These are phyloP conservation scores for Oxyura jamaicensis DNA, from an alignment of 2,113 vertebrate species.

Conservation along the genomic window DNA sequence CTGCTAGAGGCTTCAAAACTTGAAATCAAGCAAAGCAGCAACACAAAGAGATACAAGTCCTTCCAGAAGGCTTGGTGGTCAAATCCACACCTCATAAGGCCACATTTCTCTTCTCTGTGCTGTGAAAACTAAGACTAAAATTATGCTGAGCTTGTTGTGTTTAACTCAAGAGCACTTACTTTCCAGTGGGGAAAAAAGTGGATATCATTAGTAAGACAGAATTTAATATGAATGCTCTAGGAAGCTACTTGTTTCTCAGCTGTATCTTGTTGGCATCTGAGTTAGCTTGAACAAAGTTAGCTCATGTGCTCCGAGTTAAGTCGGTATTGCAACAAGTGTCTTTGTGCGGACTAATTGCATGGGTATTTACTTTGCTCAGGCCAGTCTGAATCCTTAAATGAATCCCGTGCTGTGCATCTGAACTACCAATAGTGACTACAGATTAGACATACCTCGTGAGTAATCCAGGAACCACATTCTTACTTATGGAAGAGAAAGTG, in stretches of 20 bases:
- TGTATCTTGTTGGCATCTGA: not conserved
- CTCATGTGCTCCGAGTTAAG: accelerated
- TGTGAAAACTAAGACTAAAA: not conserved
- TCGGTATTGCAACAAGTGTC: not conserved
- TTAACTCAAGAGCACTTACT: not conserved
- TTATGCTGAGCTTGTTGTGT: not conserved
- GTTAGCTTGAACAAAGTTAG: not conserved
- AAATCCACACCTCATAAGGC: not conserved
- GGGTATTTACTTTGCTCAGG: not conserved
- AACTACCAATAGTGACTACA: not conserved
- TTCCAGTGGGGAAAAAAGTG: not conserved
- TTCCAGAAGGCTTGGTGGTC: not conserved
- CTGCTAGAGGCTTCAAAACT: not conserved
- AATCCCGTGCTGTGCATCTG: not conserved
- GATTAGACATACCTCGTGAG: not conserved
- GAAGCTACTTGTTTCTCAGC: not conserved
- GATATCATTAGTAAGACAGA: not conserved
- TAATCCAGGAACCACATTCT: not conserved
- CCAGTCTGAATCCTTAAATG: not conserved
- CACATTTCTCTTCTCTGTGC: not conserved
- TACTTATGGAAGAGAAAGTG: conserved; percentile 36
- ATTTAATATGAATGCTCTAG: not conserved
- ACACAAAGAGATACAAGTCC: not conserved
- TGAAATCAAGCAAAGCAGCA: not conserved
- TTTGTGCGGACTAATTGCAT: not conserved